Percentiles rank a stretch among this genome's conserved stretches.
phyloP scores from a whole-genome alignment of 2,888 invertebrate species.

The Cremastinae sp. region DNA sequence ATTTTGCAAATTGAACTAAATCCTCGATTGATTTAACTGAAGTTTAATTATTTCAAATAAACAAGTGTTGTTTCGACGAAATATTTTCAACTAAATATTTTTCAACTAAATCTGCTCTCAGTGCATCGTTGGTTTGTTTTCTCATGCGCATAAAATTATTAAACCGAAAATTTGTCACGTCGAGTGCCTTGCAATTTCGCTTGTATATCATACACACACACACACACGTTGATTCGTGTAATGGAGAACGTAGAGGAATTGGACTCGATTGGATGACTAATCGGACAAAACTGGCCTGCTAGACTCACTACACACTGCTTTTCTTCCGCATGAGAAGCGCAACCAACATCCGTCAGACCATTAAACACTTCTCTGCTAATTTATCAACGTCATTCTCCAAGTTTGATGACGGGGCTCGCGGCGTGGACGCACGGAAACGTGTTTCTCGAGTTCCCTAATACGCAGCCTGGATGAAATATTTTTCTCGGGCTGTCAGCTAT shows the following conservation, averaged over 20 bases:
- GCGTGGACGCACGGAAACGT: background rate
- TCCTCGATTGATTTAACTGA: no score
- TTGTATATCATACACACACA: background rate
- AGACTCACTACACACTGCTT: slow-evolving; percentile 11
- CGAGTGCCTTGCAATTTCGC: no score
- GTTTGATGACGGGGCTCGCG: slow-evolving; percentile 30
- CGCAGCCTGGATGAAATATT: slow-evolving; percentile 55
- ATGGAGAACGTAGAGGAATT: slow-evolving; percentile 46
- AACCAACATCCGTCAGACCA: slow-evolving; percentile 81
- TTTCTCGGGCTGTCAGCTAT: slow-evolving; percentile 45
- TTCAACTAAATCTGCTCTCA: no score
- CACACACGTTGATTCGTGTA: background rate
- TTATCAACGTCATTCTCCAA: slow-evolving; percentile 79
- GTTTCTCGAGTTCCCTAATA: slow-evolving; percentile 26
- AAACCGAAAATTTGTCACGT: no score
- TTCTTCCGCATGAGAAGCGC: slow-evolving; percentile 48
- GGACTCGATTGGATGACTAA: slow-evolving; percentile 47
- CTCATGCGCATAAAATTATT: no score
- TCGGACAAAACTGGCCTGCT: slow-evolving; percentile 51
- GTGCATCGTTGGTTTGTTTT: no score
- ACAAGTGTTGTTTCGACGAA: no score
- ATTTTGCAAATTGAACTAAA: no score
- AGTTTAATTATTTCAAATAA: no score
- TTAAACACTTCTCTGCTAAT: slow-evolving; percentile 81
- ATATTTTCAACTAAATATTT: no score